Percentiles rank a stretch among this genome's conserved stretches.
Conservation (phyloP, 2,797 vertebrate species). For the Carduelis carduelis region DNA sequence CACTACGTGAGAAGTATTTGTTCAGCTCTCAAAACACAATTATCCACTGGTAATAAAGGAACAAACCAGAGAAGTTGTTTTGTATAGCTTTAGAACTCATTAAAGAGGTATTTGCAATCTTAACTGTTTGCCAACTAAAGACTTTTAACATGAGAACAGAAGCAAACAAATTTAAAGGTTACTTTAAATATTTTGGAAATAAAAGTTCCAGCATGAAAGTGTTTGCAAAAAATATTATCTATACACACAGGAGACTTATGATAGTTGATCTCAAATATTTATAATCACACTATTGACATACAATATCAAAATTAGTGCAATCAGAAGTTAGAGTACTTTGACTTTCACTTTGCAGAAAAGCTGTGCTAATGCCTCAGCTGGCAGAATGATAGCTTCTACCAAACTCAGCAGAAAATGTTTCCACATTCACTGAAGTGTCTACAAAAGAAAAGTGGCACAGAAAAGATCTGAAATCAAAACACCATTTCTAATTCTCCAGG, state of each 20-base stretch:
- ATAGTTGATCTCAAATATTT: neutral
- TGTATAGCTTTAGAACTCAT: neutral
- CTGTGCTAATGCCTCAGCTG: neutral
- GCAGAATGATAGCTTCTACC: neutral
- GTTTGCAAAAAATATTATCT: neutral
- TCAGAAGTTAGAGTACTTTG: neutral
- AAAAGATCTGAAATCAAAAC: neutral
- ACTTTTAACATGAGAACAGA: neutral
- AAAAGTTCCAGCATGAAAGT: neutral
- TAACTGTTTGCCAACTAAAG: neutral
- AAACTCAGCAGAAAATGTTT: neutral
- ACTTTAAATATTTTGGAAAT: neutral
- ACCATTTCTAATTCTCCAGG: neutral
- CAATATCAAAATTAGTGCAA: neutral
- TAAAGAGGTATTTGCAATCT: neutral
- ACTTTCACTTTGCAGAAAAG: neutral
- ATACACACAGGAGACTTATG: neutral
- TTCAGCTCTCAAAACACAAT: neutral
- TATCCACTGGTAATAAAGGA: neutral
- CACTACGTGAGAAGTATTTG: neutral
- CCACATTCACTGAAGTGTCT: neutral
- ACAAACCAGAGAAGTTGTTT: neutral
- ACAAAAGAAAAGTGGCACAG: neutral
- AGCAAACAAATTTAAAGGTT: neutral
- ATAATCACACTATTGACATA: neutral